Evolutionary conservation across 2,113 vertebrate species (phyloP).

Genomic region (Arenaria interpres): DNA sequence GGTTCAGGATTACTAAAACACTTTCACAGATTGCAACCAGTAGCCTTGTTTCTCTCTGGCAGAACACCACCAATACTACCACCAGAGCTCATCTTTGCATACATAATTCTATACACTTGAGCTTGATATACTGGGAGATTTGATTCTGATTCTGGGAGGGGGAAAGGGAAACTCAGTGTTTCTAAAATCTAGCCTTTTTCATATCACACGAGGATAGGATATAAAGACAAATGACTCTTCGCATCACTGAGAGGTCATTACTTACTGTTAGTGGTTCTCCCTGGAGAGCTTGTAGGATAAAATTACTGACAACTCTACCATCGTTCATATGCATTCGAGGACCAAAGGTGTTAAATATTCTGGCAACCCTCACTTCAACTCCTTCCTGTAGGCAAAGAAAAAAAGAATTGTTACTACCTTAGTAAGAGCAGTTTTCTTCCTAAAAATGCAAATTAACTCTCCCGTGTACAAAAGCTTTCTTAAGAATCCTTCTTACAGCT

Average conservation of each 20-base stretch:
- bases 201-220: neutral
- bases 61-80: neutral
- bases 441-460: neutral
- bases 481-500: neutral
- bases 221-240: neutral
- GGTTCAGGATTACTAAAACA: neutral
- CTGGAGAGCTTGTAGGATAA: conserved; percentile 96
- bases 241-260: neutral
- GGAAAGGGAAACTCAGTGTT: neutral
- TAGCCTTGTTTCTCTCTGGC: neutral
- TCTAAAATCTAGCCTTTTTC: neutral
- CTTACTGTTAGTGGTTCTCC: conserved; percentile 94
- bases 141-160: neutral
- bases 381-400: conserved; percentile 84
- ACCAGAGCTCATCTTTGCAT: neutral
- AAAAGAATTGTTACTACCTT: neutral
- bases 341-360: conserved; percentile 98
- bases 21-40: neutral
- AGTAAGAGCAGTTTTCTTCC: neutral
- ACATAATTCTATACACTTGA: neutral
- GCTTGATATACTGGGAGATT: neutral
- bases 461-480: neutral
- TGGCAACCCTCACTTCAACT: conserved; percentile 94
- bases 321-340: conserved; percentile 99
- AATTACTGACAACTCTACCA: conserved; percentile 98